Conservation (phyloP, 2,888 invertebrate genomes). For the Eristalis pertinax region DNA sequence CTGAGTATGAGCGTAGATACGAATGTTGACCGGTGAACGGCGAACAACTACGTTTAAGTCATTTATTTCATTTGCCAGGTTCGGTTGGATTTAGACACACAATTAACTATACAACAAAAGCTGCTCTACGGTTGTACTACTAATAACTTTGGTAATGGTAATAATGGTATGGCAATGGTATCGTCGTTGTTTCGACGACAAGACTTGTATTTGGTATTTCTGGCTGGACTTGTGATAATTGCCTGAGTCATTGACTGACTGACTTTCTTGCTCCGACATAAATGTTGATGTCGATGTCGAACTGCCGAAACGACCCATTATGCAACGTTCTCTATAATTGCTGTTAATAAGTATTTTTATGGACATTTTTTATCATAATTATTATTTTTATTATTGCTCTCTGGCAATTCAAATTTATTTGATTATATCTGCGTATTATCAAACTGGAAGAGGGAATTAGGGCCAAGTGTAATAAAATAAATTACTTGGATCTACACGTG, state of each 20-base stretch:
- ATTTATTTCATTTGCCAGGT: constrained; percentile 41
- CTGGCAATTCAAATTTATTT: constrained; percentile 57
- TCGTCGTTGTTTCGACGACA: constrained; percentile 28
- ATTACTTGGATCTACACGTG: constrained; percentile 57
- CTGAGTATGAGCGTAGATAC: constrained; percentile 13
- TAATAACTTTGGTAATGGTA: constrained; percentile 59
- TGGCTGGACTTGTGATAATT: constrained; percentile 46
- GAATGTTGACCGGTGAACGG: neutral
- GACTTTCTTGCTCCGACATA: constrained; percentile 44
- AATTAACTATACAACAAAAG: constrained; percentile 52
- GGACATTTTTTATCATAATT: constrained; percentile 44
- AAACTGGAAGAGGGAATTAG: constrained; percentile 23
- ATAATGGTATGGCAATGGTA: constrained; percentile 13
- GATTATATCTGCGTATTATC: constrained; percentile 63
- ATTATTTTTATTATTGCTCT: constrained; percentile 64
- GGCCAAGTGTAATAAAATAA: constrained; percentile 55
- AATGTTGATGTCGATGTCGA: constrained; percentile 39
- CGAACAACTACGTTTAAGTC: constrained; percentile 12
- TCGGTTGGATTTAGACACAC: constrained; percentile 33
- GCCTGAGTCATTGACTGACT: constrained; percentile 55
- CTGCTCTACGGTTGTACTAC: constrained; percentile 19
- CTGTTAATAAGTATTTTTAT: constrained; percentile 62
- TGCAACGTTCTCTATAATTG: constrained; percentile 67
- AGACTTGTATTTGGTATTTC: constrained; percentile 16
- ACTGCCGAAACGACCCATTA: constrained; percentile 63